Conservation (phyloP, 2,888 invertebrate genomes). For the Matsumyia berberina region DNA sequence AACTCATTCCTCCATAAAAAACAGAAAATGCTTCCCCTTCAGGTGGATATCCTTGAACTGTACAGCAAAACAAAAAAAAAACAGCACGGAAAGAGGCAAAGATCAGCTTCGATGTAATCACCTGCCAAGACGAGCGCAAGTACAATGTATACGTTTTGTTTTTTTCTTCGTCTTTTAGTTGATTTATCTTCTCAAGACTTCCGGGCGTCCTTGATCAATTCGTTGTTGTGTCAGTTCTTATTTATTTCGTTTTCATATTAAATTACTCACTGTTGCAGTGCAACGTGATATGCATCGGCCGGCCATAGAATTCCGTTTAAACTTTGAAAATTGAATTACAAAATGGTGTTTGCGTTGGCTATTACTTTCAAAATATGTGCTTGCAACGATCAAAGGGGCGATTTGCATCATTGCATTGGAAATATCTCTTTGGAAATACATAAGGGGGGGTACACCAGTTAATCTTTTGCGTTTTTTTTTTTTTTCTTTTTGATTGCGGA, state of each 20-base stretch:
- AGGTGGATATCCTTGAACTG: conserved; percentile 38
- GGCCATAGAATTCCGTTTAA: conserved; percentile 42
- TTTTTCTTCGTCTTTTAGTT: conserved; percentile 43
- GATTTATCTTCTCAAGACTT: conserved; percentile 62
- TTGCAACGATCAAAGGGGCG: conserved; percentile 25
- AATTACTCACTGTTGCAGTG: conserved; percentile 47
- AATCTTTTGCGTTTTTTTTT: no score
- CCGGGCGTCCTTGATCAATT: conserved; percentile 66
- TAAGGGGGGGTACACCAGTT: conserved; percentile 21
- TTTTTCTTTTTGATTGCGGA: conserved; percentile 47
- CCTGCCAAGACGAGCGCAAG: conserved; percentile 42
- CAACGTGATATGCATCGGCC: conserved; percentile 46
- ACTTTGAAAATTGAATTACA: conserved; percentile 40
- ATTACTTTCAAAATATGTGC: conserved; percentile 30
- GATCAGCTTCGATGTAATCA: conserved; percentile 51
- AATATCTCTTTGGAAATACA: conserved; percentile 36
- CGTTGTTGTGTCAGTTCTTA: conserved; percentile 20
- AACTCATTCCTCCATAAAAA: neutral
- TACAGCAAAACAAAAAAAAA: neutral
- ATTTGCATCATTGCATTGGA: conserved; percentile 57
- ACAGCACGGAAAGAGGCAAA: conserved; percentile 20
- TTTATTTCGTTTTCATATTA: conserved; percentile 14
- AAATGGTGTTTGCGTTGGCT: conserved; percentile 15
- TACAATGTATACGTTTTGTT: conserved; percentile 21
- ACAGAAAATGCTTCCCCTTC: neutral